These are phyloP conservation scores for Gopherus evgoodei DNA, from an alignment of 2,113 vertebrate genomes.

Conservation along the genomic window DNA sequence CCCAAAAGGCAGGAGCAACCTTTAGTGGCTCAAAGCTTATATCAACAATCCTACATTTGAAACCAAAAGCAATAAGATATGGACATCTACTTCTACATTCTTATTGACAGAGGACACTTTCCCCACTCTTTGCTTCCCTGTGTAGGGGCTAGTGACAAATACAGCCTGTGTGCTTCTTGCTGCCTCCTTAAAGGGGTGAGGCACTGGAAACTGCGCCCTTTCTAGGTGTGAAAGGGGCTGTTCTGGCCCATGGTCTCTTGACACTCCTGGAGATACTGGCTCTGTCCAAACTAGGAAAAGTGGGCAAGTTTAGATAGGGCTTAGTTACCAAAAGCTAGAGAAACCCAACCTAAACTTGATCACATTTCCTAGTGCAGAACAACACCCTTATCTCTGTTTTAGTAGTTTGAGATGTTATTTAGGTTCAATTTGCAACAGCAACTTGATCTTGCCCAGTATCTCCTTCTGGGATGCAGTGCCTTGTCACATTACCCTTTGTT, in stretches of 20 bases:
- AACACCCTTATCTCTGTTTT: neutral
- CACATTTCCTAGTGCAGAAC: neutral
- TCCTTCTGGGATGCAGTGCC: neutral
- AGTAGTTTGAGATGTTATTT: accelerated
- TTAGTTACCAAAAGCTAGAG: neutral
- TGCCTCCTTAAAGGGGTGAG: neutral
- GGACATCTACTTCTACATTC: neutral
- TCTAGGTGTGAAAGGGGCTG: neutral
- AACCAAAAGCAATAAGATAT: neutral
- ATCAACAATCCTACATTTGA: neutral
- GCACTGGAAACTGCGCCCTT: neutral
- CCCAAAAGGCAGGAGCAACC: neutral
- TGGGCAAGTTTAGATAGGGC: neutral
- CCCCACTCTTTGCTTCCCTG: neutral
- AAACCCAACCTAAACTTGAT: neutral
- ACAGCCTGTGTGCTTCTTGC: neutral
- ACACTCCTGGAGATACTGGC: neutral
- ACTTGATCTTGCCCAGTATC: neutral
- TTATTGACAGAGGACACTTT: neutral
- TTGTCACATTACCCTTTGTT: neutral
- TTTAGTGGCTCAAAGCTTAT: neutral
- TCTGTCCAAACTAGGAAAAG: neutral
- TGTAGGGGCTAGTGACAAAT: neutral
- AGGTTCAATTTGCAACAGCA: neutral
- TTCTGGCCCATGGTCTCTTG: neutral